A percentile compares a stretch with the other conserved stretches of the same genome.
Evolutionary conservation across 1,140 invertebrate species (phyloP).

Genomic region (Mercenaria mercenaria): DNA sequence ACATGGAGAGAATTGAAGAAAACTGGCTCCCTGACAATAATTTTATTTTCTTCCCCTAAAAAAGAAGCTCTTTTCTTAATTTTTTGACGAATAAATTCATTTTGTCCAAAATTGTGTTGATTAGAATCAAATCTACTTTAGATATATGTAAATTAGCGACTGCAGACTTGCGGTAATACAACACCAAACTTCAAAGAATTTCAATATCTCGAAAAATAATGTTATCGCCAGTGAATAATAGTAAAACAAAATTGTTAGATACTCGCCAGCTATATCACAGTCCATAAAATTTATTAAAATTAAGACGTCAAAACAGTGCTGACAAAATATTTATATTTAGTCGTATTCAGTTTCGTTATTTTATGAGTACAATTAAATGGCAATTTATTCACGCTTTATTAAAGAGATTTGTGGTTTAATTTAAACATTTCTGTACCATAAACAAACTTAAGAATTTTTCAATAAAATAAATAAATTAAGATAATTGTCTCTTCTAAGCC

Average conservation of each 20-base stretch:
- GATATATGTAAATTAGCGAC: constrained; percentile 40
- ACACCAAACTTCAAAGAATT: constrained; percentile 35
- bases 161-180: constrained; percentile 8
- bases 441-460: background rate
- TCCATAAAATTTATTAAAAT: constrained; percentile 40
- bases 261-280: background rate
- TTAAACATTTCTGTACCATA: background rate
- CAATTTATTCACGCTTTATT: background rate
- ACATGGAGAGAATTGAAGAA: background rate
- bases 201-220: constrained; percentile 34
- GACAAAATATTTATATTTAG: background rate
- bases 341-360: constrained; percentile 1
- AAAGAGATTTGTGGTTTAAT: background rate
- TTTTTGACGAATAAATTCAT: constrained; percentile 8
- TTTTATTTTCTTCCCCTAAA: background rate
- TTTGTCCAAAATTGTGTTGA: background rate
- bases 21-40: background rate
- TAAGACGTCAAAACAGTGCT: background rate
- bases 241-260: background rate
- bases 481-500: too few relatives aligned
- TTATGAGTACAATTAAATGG: background rate
- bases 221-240: constrained; percentile 30
- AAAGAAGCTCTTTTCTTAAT: background rate
- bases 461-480: too few relatives aligned
- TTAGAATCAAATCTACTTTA: background rate